Evolutionary conservation across 2,888 invertebrate species (phyloP), one percentile per base, ranked within the genome.

Genomic region (Euclidia mi): DNA sequence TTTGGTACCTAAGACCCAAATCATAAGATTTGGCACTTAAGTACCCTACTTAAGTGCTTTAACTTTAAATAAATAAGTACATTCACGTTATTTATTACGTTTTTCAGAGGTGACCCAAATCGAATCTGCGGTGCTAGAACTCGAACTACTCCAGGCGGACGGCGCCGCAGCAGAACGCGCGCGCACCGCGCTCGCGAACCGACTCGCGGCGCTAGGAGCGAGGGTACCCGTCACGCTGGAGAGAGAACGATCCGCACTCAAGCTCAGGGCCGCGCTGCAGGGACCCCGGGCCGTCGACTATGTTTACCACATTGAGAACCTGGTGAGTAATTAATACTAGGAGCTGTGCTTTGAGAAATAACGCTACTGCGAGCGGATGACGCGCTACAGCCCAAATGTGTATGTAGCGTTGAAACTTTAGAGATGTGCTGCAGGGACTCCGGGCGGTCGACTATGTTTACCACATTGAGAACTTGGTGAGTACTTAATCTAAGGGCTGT

Each of bases 241-340:
- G 1, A 71, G 63, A 90, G 96, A 85, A 77, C 96, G 65, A 80
- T 94, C 44, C 84, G 95, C 53, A 85, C 95, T 84, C 82, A 94
- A 79, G 84, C 95, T 87, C 77, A 94, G 95, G 28, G 97, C 97
- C 50, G 94, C 96, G 40, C 89, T 98, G 2, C 94, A 96, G 52
- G 97, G 97, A 2, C 95, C 95, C 0, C 95, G 96, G 65, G 97
- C 98, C 76, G 96, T 97, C 0, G 98, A 98, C 82, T 95, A 97
- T 32, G 97, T 97, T 0, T 98, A 97, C 80, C 96, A 96, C 76
- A 94, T 98, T 38, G 98, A 98, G 85, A 96, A 97, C 86, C 95
- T 97, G 95, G 97, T 97, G 71, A 91, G 95, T 75, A 14, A 7
- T 3, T 75, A 14, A 7, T 3, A 14, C 25, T 9, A 4, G 4